Percentiles rank a stretch among this genome's conserved stretches.
These are phyloP conservation scores for Oncopodura yosiiana DNA, from an alignment of 1,140 invertebrate species.

Conservation along the genomic window DNA sequence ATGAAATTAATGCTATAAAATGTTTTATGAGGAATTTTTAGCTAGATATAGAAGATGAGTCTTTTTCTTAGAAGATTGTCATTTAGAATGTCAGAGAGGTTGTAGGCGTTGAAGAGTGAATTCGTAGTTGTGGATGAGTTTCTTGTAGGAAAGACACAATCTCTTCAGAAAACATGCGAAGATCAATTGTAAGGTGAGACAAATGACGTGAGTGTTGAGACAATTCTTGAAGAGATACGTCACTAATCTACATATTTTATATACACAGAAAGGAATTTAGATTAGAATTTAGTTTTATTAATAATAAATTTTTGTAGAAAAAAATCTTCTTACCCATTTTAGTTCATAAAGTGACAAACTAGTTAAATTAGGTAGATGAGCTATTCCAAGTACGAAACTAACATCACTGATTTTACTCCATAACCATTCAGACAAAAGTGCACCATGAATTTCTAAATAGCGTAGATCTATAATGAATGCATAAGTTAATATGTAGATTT, in stretches of 20 bases:
- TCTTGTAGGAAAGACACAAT: neutral
- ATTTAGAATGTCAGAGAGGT: too few species aligned
- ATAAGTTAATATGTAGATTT: neutral
- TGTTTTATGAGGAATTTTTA: too few species aligned
- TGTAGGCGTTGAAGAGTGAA: too few species aligned
- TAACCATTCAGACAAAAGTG: conserved; percentile 19
- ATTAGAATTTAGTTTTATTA: neutral
- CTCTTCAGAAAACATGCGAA: conserved; percentile 11
- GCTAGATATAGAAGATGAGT: too few species aligned
- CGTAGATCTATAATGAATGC: neutral
- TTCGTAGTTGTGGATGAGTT: conserved; percentile 3
- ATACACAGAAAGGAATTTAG: neutral
- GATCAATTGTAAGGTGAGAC: conserved; percentile 13
- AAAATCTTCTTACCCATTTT: conserved; percentile 17
- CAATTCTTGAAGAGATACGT: conserved; percentile 5
- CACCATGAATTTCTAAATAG: conserved; percentile 17
- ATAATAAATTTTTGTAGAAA: neutral
- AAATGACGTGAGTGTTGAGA: conserved; percentile 2
- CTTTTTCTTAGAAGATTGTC: too few species aligned
- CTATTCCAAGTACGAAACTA: conserved; percentile 11
- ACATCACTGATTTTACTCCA: conserved; percentile 21
- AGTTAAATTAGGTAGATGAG: conserved; percentile 12
- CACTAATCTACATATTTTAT: conserved; percentile 10
- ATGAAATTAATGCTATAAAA: too few species aligned
- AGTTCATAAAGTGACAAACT: conserved; percentile 22